Percentiles rank a stretch among this genome's conserved stretches.
phyloP scores from a whole-genome alignment of 2,888 invertebrate genomes.

The Metellina segmentata region DNA sequence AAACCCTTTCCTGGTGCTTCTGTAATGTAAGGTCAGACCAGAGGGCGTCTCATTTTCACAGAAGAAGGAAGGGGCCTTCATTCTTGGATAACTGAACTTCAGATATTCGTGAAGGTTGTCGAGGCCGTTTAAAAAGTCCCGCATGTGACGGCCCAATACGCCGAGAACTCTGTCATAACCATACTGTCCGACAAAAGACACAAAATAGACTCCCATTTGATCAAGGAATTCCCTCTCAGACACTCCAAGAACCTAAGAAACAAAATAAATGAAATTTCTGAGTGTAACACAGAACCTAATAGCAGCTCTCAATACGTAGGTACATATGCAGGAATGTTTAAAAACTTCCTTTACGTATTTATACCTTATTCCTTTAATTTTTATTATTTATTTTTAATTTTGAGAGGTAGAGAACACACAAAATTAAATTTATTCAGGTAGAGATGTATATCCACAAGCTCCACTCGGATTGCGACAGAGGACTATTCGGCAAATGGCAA shows the following conservation, averaged over 20 bases:
- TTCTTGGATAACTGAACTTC: conserved; percentile 95
- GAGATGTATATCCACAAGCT: too few relatives aligned
- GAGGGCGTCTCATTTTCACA: conserved; percentile 96
- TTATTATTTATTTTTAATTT: too few relatives aligned
- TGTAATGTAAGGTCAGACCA: conserved; percentile 95
- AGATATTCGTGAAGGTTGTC: conserved; percentile 98
- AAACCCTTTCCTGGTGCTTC: conserved; percentile 95
- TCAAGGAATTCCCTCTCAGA: conserved; percentile 94
- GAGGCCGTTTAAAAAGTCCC: conserved; percentile 95
- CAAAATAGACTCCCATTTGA: conserved; percentile 96
- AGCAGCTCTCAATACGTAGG: neutral
- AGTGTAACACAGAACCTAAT: neutral
- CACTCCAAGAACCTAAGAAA: conserved; percentile 88
- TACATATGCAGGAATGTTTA: too few relatives aligned
- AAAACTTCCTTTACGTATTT: too few relatives aligned
- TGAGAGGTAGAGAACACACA: too few relatives aligned
- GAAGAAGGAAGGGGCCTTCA: conserved; percentile 96
- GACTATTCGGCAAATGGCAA: too few relatives aligned
- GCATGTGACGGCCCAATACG: conserved; percentile 91
- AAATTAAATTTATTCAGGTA: too few relatives aligned
- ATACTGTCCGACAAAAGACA: conserved; percentile 95
- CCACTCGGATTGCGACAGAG: too few relatives aligned
- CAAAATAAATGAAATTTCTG: neutral
- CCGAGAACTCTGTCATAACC: conserved; percentile 95
- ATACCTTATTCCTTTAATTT: too few relatives aligned